Percentiles rank a stretch among this genome's conserved stretches.
phyloP scores from a whole-genome alignment of 1,140 invertebrate genomes.

The Bombus affinis region DNA sequence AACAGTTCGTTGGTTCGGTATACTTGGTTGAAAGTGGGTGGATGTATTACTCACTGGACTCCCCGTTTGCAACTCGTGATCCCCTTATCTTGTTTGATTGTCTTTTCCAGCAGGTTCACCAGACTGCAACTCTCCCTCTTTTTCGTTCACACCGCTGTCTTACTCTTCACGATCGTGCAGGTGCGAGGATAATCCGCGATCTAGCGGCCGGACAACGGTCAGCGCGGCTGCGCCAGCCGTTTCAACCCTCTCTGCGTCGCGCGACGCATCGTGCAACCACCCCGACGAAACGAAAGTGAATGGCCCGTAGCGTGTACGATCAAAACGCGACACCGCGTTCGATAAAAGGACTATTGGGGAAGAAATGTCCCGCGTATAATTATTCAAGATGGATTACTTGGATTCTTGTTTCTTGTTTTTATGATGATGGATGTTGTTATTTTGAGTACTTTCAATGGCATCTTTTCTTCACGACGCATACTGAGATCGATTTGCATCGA shows the following conservation, averaged over 20 bases:
- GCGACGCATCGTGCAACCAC: slow-evolving; percentile 57
- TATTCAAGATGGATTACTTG: background rate
- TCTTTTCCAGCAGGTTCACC: background rate
- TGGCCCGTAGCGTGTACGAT: slow-evolving; percentile 22
- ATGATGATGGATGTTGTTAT: no score
- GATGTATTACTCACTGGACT: slow-evolving; percentile 54
- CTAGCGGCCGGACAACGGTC: slow-evolving; percentile 71
- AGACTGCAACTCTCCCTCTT: background rate
- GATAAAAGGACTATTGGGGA: background rate
- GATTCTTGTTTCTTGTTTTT: background rate
- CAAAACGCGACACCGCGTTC: background rate
- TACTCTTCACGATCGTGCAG: slow-evolving; percentile 9
- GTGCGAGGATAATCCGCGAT: slow-evolving; percentile 46
- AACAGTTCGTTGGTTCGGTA: background rate
- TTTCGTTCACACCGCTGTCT: background rate
- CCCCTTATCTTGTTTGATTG: slow-evolving; percentile 59
- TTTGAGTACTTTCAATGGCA: background rate
- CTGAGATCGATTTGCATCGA: no score
- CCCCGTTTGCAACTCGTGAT: slow-evolving; percentile 62
- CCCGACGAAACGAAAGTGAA: slow-evolving; percentile 64
- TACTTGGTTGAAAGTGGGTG: background rate
- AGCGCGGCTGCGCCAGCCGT: slow-evolving; percentile 71
- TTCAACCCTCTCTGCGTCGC: slow-evolving; percentile 31
- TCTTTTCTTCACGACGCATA: background rate
- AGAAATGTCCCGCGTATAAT: background rate